phyloP scores from a whole-genome alignment of 2,888 invertebrate genomes.

The Drosophila limbata region DNA sequence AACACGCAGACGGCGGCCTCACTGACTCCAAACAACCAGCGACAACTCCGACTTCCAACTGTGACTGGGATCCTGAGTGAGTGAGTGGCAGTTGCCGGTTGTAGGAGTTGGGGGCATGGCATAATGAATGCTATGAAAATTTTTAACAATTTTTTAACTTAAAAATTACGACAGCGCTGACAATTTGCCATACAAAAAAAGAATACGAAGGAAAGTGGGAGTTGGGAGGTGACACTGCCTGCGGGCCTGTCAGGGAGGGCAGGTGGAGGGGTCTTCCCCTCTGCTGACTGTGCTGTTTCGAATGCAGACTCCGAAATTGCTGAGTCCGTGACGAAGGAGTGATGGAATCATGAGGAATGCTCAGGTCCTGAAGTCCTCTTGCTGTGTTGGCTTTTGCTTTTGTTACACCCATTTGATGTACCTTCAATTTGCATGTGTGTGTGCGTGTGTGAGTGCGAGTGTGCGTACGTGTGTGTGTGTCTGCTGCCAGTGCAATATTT shows the following conservation, averaged over 20 bases:
- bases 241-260: not conserved
- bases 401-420: constrained; percentile 78
- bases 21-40: constrained; percentile 20
- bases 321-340: constrained; percentile 9
- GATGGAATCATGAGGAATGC: constrained; percentile 17
- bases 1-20: constrained; percentile 73
- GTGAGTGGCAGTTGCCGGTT: constrained; percentile 31
- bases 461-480: constrained; percentile 29
- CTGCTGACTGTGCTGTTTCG: constrained; percentile 53
- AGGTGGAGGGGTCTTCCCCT: not conserved
- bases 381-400: constrained; percentile 63
- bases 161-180: constrained; percentile 81
- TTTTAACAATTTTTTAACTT: constrained; percentile 80
- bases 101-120: constrained; percentile 45
- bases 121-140: constrained; percentile 79
- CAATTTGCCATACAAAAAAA: constrained; percentile 73
- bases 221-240: constrained; percentile 8
- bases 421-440: constrained; percentile 63
- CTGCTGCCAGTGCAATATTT: constrained; percentile 72
- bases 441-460: constrained; percentile 4
- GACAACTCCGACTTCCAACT: not conserved
- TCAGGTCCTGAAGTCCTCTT: constrained; percentile 15
- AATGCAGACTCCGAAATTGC: constrained; percentile 40
- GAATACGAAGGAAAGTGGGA: not conserved
- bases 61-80: constrained; percentile 36